Percentiles rank a stretch among this genome's conserved stretches.
Evolutionary conservation across 2,113 vertebrate species (phyloP).

Genomic region (Carassius auratus): DNA sequence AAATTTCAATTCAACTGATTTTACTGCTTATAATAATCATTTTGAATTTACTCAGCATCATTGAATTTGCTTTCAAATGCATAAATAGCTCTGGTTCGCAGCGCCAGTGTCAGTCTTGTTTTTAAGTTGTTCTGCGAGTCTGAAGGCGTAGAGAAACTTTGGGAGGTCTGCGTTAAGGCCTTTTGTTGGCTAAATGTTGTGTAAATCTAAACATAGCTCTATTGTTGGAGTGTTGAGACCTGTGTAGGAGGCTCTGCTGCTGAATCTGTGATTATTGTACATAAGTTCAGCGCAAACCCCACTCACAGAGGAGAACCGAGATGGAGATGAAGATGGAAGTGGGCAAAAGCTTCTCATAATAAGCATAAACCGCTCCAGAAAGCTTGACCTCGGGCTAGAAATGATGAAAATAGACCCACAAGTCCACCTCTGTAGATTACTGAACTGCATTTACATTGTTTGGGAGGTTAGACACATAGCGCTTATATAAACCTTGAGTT

Average conservation of each 20-base stretch:
- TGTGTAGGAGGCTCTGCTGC: constrained; percentile 37
- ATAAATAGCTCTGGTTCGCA: neutral
- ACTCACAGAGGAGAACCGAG: constrained; percentile 23
- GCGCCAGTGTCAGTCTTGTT: neutral
- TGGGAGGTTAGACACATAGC: neutral
- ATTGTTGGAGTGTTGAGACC: constrained; percentile 33
- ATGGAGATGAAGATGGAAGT: constrained; percentile 18
- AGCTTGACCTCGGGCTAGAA: neutral
- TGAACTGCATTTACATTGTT: neutral
- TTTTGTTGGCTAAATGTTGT: constrained; percentile 25
- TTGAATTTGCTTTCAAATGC: neutral
- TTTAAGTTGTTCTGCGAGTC: constrained; percentile 4
- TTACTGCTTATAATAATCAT: neutral
- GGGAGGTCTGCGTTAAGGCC: neutral
- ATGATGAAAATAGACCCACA: constrained; percentile 6
- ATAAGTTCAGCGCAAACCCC: constrained; percentile 29
- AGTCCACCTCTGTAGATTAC: neutral
- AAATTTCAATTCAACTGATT: neutral
- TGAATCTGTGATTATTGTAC: constrained; percentile 46
- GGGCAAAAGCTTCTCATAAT: constrained; percentile 21
- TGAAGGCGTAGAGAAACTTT: constrained; percentile 23
- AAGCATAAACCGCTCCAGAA: constrained; percentile 19
- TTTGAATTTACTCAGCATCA: neutral
- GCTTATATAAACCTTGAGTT: constrained; percentile 4
- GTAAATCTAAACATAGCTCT: constrained; percentile 46